Percentiles rank a stretch among this genome's conserved stretches.
phyloP scores from a whole-genome alignment of 2,113 vertebrate species.

The Pogonocichla stellata region DNA sequence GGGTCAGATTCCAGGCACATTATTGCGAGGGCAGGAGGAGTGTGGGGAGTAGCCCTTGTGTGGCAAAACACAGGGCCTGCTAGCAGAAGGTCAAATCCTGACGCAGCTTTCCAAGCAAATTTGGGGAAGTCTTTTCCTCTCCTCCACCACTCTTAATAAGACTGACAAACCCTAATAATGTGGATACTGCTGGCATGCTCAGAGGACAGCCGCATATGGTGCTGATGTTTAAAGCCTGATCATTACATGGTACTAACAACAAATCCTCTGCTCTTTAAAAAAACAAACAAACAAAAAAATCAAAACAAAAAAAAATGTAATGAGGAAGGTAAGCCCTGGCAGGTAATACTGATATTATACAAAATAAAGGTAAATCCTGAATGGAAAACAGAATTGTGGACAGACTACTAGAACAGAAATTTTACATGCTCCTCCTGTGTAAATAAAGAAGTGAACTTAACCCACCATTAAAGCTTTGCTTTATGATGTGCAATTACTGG shows the following conservation, averaged over 20 bases:
- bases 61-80: not conserved
- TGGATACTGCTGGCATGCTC: not conserved
- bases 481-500: not conserved
- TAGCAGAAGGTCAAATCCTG: constrained; percentile 34
- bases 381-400: not conserved
- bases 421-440: not conserved
- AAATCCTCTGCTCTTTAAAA: not conserved
- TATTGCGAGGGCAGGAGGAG: not conserved
- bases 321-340: not conserved
- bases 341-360: not conserved
- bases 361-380: not conserved
- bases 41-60: not conserved
- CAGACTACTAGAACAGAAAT: not conserved
- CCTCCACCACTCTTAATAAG: not conserved
- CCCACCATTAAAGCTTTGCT: not conserved
- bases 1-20: constrained; percentile 41
- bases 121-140: not conserved
- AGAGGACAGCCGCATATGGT: not conserved
- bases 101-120: not conserved
- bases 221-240: not conserved
- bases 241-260: not conserved
- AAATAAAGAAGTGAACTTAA: not conserved
- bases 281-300: too few species aligned
- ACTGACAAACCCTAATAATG: not conserved
- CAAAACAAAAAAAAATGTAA: not conserved